A percentile compares a stretch with the other conserved stretches of the same genome.
Evolutionary conservation across 2,888 invertebrate species (phyloP).

Genomic region (Gisinianus flammeolus): DNA sequence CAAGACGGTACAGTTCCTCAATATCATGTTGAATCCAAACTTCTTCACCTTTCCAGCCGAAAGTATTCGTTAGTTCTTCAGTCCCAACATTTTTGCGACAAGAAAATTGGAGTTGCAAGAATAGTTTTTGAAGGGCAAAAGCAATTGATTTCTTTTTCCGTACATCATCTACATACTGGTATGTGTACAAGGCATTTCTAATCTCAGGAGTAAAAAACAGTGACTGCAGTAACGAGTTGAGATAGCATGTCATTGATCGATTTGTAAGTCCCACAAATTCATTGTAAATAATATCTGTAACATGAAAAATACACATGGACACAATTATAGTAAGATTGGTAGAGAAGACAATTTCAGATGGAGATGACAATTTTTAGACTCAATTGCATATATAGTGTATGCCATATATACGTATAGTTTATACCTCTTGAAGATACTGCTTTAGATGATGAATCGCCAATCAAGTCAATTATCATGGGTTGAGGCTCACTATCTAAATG

Average conservation of each 20-base stretch:
- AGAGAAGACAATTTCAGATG: no score
- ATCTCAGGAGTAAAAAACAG: conserved; percentile 92
- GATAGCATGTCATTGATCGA: conserved; percentile 91
- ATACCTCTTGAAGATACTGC: conserved; percentile 22
- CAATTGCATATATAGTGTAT: neutral
- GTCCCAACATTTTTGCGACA: conserved; percentile 80
- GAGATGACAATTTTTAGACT: no score
- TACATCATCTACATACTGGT: conserved; percentile 68
- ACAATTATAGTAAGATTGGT: neutral
- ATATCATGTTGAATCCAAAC: conserved; percentile 94
- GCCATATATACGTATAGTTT: no score
- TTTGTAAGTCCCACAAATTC: conserved; percentile 77
- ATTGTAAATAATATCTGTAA: conserved; percentile 2
- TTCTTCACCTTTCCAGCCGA: conserved; percentile 87
- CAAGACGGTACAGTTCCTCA: conserved; percentile 85
- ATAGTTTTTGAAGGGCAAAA: conserved; percentile 83
- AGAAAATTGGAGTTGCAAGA: conserved; percentile 84
- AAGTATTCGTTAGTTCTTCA: conserved; percentile 82
- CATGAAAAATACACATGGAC: neutral
- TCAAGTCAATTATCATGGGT: conserved; percentile 9
- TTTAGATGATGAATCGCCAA: neutral
- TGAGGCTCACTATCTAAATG: neutral
- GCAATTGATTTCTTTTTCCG: conserved; percentile 81
- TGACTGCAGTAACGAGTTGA: conserved; percentile 86
- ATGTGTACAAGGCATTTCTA: conserved; percentile 83